Evolutionary conservation across 2,888 invertebrate species (phyloP).

Genomic region (Ischnura elegans): DNA sequence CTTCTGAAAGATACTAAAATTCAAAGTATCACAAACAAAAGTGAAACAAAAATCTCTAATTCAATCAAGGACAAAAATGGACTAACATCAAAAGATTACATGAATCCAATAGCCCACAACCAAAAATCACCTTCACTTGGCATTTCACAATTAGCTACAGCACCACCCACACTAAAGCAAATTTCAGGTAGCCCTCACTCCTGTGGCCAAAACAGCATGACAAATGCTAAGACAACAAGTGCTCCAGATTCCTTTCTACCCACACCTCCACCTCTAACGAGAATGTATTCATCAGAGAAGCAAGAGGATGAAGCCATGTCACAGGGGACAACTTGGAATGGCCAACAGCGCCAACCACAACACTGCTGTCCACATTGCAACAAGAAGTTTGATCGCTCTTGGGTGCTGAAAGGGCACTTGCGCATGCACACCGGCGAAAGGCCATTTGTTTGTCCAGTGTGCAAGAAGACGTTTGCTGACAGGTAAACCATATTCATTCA

Average conservation of each 20-base stretch:
- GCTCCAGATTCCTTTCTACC: neutral
- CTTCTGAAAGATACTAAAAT: neutral
- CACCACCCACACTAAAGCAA: neutral
- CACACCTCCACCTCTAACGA: neutral
- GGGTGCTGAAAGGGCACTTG: constrained; percentile 85
- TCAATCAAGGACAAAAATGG: neutral
- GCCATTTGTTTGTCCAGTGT: constrained; percentile 84
- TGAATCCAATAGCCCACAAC: neutral
- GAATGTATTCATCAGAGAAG: neutral
- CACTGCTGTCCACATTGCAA: constrained; percentile 82
- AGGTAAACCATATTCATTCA: constrained; percentile 77
- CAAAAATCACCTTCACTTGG: neutral
- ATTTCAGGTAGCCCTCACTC: neutral
- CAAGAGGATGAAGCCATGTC: neutral
- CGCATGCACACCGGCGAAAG: constrained; percentile 86
- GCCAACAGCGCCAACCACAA: constrained; percentile 72
- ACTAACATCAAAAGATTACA: neutral
- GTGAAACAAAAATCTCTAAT: neutral
- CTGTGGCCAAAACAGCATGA: neutral
- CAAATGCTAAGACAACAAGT: neutral
- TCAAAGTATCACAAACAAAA: no score
- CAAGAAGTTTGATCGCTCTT: constrained; percentile 85
- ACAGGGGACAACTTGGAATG: neutral
- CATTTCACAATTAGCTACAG: neutral
- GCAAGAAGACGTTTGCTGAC: constrained; percentile 85